Evolutionary conservation across 2,888 invertebrate genomes (phyloP), one percentile per base, ranked within the genome.

Genomic region (Caenorhabditis auriculariae): DNA sequence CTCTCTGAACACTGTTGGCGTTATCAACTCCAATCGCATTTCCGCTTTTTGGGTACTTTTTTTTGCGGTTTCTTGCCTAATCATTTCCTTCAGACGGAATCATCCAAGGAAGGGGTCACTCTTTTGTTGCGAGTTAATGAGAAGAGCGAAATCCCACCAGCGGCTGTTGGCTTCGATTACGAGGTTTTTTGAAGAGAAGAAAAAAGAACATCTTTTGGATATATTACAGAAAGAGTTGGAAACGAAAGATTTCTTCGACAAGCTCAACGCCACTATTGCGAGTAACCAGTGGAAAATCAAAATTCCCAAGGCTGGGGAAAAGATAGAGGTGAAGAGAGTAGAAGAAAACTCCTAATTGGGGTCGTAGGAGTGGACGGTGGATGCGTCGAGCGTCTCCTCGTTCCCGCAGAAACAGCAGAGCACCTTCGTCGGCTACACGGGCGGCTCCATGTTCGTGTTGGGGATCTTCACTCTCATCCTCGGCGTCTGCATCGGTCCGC

Each of bases 361-460:
- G 44, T 60, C 60, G 29, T 46, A 68, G 65, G 44, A 55, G 38
- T 69, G 61, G 61, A 28, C 46, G 17, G 52, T 49, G 2, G 52
- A 51, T 19, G 50, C 50, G 6, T 45, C 38, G 0, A 49, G 57
- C 0, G 41, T 69, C 47, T 50, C 53, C 19, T 32, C 29, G n/a
- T 66, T 58, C 42, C 60, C 66, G 7, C 50, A 49, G 0, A 54
- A 58, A 19, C 26, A 29, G 6, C 59, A 53, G 3, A 39, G 44
- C 2, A 49, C 54, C n/a, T 72, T 61, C 46, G 17, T 60, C n/a
- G 72, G 72, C 21, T 72, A 68, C 49, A 65, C 69, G 1, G 69
- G 70, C 2, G 70, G 72, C 9, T 45, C 72, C 1, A 72, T 72
- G 69, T 66, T 70, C 44, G 68, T 72, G 7, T 51, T 72, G 5